phyloP scores from a whole-genome alignment of 2,113 vertebrate genomes.

The Euleptes europaea region DNA sequence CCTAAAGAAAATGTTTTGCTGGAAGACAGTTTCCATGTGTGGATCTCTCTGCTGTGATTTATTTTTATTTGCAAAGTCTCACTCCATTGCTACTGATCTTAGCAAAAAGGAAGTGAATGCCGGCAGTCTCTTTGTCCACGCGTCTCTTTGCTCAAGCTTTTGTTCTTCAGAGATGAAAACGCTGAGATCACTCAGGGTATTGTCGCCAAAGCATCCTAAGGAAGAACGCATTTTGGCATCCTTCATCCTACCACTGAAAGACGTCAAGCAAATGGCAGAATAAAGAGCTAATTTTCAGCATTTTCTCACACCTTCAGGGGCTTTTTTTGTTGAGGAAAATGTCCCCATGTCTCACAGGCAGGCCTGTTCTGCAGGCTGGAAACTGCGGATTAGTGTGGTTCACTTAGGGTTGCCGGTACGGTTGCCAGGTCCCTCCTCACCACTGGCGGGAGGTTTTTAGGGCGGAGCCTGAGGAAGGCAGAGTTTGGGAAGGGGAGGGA shows the following conservation, averaged over 20 bases:
- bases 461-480: neutral
- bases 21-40: neutral
- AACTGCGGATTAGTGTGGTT: no score
- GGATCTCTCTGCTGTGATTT: neutral
- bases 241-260: neutral
- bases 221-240: neutral
- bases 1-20: neutral
- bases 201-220: neutral
- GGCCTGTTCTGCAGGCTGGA: neutral
- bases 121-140: neutral
- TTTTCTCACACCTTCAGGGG: neutral
- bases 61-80: neutral
- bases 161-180: neutral
- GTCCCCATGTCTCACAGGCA: neutral
- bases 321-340: neutral
- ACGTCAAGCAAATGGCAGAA: constrained; percentile 4
- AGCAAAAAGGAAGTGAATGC: neutral
- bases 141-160: neutral
- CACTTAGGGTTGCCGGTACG: no score
- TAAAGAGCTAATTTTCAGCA: constrained; percentile 10
- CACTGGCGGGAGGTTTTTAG: no score
- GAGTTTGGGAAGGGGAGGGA: no score
- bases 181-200: neutral
- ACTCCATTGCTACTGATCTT: neutral
- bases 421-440: no score